Base-by-base conservation (phyloP, 2,888 invertebrate genomes). In the Colostygia pectinataria region DNA sequence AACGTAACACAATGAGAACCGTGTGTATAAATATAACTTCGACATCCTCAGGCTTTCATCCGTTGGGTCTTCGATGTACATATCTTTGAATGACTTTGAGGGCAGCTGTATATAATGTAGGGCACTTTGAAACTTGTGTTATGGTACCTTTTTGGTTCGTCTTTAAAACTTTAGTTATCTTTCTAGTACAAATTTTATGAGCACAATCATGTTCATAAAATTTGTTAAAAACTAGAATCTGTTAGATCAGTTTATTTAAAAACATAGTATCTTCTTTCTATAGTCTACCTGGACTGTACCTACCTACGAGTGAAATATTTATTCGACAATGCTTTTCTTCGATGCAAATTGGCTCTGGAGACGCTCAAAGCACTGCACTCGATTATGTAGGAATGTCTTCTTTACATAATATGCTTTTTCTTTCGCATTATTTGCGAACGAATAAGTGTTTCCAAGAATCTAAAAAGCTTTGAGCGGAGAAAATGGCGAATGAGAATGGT, bases 291-390 rank as follows among this genome's bases (percentile, higher is more conserved):
- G 66, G 61, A 63, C 55, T 38, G 37, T 34, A 48, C 49, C 45
- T 39, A 56, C 64, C 63, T 65, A 69, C 31, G 31, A 40, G 34
- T 29, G 24, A 72, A 71, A 70, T 72, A 74, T 74, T 64, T 71
- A 72, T 52, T 24, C 29, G 9, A 31, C 36, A 52, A 41, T 46
- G 46, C 43, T 34, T 31, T 63, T 63, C 60, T 56, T 53, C 63
- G 61, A 68, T 72, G 71, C 71, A 76, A 74, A 76, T 76, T 72
- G 74, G 66, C 68, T 66, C 66, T 62, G 31, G 60, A 58, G 66
- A 46, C 32, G 34, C 57, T n/a, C 52, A 65, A 49, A 53, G 55
- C 42, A 54, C 53, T 59, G 65, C 70, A 71, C 71, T 66, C 65
- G 65, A 72, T 75, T 74, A 72, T 72, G 70, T 73, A 71, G 68